phyloP scores from a whole-genome alignment of 2,113 vertebrate genomes.

The Sigmodon hispidus region DNA sequence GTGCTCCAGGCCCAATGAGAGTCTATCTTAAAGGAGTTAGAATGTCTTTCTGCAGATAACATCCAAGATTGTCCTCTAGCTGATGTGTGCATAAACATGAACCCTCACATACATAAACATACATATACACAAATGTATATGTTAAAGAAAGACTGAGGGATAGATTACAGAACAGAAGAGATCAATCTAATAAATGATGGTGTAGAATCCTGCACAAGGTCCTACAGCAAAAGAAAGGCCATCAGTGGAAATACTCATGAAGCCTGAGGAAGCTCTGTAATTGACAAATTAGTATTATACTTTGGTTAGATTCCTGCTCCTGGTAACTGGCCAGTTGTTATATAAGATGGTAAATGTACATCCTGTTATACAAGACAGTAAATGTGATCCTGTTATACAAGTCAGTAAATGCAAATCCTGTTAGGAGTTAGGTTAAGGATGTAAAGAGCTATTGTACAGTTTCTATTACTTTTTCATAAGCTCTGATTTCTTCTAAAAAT shows the following conservation, averaged over 20 bases:
- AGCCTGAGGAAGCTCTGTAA: background rate
- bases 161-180: background rate
- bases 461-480: background rate
- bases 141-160: background rate
- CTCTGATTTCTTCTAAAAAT: background rate
- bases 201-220: background rate
- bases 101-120: background rate
- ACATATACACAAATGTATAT: background rate
- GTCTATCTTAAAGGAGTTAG: background rate
- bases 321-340: background rate
- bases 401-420: no score
- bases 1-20: background rate
- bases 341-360: background rate
- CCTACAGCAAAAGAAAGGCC: background rate
- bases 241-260: background rate
- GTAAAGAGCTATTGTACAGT: background rate
- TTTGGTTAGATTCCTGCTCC: background rate
- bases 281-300: background rate
- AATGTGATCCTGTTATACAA: background rate
- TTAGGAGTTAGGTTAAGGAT: background rate
- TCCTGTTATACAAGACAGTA: background rate
- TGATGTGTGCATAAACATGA: no score
- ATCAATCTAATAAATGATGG: background rate
- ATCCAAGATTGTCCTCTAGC: background rate
- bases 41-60: background rate